Evolutionary conservation across 2,113 vertebrate genomes (phyloP).

Genomic region (Phalacrocorax aristotelis): DNA sequence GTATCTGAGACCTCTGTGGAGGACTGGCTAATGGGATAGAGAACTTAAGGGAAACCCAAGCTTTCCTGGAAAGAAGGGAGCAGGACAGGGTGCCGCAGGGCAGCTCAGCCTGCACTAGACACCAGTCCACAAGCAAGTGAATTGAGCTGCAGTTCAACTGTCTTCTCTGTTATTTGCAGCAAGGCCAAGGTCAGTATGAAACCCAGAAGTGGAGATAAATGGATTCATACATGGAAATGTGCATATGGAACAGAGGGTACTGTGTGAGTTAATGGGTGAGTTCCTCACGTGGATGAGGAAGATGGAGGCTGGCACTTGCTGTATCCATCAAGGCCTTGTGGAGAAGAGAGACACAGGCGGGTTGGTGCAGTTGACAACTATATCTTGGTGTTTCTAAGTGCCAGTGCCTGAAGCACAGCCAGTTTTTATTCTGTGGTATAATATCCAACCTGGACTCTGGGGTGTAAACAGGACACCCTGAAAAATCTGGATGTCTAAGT

Average conservation of each 20-base stretch:
- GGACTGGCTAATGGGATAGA: background rate
- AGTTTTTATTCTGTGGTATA: background rate
- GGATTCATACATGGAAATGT: background rate
- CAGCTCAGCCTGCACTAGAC: background rate
- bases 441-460: background rate
- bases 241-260: background rate
- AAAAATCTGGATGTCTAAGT: background rate
- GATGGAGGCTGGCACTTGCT: background rate
- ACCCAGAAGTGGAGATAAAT: background rate
- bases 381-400: background rate
- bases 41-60: background rate
- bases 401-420: background rate
- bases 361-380: background rate
- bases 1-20: background rate
- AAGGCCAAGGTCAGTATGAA: background rate
- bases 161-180: background rate
- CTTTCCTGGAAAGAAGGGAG: background rate
- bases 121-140: background rate
- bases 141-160: background rate
- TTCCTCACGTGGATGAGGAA: background rate
- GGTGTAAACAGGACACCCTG: background rate
- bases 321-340: background rate
- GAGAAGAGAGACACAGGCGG: rapidly evolving
- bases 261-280: background rate
- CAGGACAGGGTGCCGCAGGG: background rate